Evolutionary conservation across 2,888 invertebrate species (phyloP).

Genomic region (Drosophila basisetae): DNA sequence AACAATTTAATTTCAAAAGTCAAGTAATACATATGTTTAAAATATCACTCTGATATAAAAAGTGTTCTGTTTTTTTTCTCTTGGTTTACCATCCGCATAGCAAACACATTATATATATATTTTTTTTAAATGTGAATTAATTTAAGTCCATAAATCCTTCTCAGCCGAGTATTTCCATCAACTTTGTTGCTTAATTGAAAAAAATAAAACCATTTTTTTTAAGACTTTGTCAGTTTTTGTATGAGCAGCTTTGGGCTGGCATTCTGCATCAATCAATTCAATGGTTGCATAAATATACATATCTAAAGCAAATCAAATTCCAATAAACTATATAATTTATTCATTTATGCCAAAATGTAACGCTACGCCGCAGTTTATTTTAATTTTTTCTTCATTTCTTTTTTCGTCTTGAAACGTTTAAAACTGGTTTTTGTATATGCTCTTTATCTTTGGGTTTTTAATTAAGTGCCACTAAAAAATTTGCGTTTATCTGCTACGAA

Average conservation of each 20-base stretch:
- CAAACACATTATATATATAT: neutral
- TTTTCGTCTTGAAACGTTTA: constrained; percentile 8
- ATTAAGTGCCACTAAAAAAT: constrained; percentile 71
- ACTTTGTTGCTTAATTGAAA: neutral
- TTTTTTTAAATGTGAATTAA: neutral
- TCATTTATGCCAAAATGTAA: constrained; percentile 59
- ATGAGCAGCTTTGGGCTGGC: constrained; percentile 32
- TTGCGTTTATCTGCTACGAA: constrained; percentile 41
- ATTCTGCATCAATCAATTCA: constrained; percentile 66
- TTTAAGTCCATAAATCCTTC: neutral
- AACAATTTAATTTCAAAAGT: neutral
- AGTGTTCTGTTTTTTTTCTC: too few species aligned
- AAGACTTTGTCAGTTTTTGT: neutral
- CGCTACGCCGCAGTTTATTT: constrained; percentile 22
- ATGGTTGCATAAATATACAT: constrained; percentile 59
- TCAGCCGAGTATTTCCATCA: neutral
- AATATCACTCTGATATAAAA: neutral
- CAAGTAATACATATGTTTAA: neutral
- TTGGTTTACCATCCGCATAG: neutral
- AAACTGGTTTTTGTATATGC: constrained; percentile 39
- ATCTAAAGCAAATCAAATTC: constrained; percentile 52
- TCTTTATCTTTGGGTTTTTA: constrained; percentile 64
- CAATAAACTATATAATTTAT: constrained; percentile 57
- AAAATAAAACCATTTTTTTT: neutral
- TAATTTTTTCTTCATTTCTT: constrained; percentile 4